Base-by-base conservation (phyloP, 2,888 invertebrate genomes). In the Sceliomorpha sp. region DNA sequence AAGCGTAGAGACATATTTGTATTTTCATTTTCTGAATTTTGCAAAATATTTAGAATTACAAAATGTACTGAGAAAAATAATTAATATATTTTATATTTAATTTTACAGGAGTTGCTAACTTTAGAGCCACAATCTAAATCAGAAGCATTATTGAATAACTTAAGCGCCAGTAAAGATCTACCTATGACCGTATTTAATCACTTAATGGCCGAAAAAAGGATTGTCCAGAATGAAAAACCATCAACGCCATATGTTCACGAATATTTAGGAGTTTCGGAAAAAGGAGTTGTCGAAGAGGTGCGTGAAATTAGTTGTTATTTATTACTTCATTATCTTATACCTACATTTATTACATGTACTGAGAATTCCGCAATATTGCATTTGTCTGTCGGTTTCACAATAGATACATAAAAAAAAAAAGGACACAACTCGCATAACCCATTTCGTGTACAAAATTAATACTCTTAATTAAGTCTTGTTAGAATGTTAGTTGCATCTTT, bases 161-260 rank as follows among this genome's bases (percentile, higher is more conserved):
- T 89, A 7, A 81, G 83, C 1, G 86, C 88, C 45, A 83, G 82
- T 78, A 58, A 75, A 72, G 60, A 72, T 72, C 70, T 85, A 9
- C 88, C 88, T 15, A 80, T 85, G 10, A 90, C 91, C 1, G 89
- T 89, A 0, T 91, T 91, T 72, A 88, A 89, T 29, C 87, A 88
- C 9, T 85, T 89, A 64, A 78, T 90, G 32, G 87, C 89, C 2
- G 86, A 88, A 32, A 81, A 89, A 64, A n/a, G n/a, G n/a, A 83
- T 81, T 1, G 79, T 75, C 3, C 78, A 82, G 0, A 77, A 69
- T 15, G 80, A 78, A 7, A 82, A 86, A 40, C 59, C 79, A 32
- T 55, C 63, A 1, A 64, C 53, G 0, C 68, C 78, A 13, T 83
- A 85, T n/a, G 66, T 87, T 13, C 84, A 90, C 40, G 81, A 81